Evolutionary conservation across 2,888 invertebrate species (phyloP).

Genomic region (Cartodere bifasciata): DNA sequence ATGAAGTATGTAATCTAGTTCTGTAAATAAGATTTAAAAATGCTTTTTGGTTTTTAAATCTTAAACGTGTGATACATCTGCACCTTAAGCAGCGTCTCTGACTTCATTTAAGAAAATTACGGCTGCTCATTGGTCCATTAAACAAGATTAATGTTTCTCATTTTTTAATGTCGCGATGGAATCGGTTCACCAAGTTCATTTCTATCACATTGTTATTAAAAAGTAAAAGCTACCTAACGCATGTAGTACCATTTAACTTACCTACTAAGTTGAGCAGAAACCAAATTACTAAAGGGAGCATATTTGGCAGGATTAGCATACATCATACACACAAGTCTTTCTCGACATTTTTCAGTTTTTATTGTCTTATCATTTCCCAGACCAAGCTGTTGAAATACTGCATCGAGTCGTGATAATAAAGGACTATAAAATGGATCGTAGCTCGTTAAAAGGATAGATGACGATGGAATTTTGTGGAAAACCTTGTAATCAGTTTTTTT

Average conservation of each 20-base stretch:
- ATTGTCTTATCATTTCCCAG: constrained; percentile 39
- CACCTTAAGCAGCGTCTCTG: too few relatives aligned
- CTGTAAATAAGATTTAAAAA: too few relatives aligned
- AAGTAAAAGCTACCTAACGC: constrained; percentile 3
- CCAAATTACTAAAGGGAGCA: constrained; percentile 78
- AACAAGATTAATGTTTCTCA: too few relatives aligned
- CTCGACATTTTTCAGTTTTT: constrained; percentile 59
- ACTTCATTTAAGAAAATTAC: too few relatives aligned
- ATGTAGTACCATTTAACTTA: too few relatives aligned
- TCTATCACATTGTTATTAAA: too few relatives aligned
- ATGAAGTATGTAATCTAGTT: too few relatives aligned
- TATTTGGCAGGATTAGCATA: constrained; percentile 79
- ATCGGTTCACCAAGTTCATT: too few relatives aligned
- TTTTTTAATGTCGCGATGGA: too few relatives aligned
- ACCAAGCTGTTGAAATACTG: constrained; percentile 66
- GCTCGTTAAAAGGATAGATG: constrained; percentile 68
- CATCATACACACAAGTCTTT: constrained; percentile 77
- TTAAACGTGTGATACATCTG: too few relatives aligned
- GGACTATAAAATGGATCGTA: constrained; percentile 89
- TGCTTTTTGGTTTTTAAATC: too few relatives aligned
- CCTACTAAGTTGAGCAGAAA: constrained; percentile 81
- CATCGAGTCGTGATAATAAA: constrained; percentile 67
- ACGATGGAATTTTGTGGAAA: constrained; percentile 76
- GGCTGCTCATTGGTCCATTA: too few relatives aligned
- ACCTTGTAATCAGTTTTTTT: constrained; percentile 60